Conservation (phyloP, 2,113 vertebrate genomes). For the Spheniscus mendiculus region DNA sequence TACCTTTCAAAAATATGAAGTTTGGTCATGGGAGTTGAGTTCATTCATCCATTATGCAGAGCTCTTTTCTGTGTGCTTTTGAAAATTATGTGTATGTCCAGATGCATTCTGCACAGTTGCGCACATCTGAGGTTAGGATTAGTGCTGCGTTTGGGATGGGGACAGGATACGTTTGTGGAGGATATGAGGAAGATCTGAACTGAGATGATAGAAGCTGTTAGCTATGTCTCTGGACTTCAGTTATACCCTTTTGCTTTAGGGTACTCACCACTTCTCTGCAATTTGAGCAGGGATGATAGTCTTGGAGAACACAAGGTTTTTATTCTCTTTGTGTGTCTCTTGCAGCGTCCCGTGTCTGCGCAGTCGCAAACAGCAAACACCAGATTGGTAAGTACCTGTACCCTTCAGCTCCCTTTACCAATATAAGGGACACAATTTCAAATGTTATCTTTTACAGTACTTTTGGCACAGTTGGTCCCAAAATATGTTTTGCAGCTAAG, state of each 20-base stretch:
- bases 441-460: not conserved
- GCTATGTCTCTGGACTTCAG: not conserved
- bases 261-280: not conserved
- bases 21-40: not conserved
- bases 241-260: not conserved
- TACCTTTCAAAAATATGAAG: not conserved
- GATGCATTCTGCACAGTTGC: not conserved
- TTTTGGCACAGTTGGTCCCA: not conserved
- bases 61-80: not conserved
- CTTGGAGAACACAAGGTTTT: conserved; percentile 35
- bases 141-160: not conserved
- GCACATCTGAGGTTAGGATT: not conserved
- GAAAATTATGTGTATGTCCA: not conserved
- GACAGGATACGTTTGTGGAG: not conserved
- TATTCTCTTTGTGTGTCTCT: conserved; percentile 67
- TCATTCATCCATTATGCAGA: not conserved
- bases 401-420: not conserved
- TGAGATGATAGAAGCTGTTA: not conserved
- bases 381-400: conserved; percentile 75
- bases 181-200: not conserved
- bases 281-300: not conserved
- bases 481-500: not conserved
- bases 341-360: conserved; percentile 76
- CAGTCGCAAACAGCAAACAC: conserved; percentile 59
- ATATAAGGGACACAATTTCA: not conserved